Conservation (phyloP, 2,797 vertebrate species). For the Todus mexicanus region DNA sequence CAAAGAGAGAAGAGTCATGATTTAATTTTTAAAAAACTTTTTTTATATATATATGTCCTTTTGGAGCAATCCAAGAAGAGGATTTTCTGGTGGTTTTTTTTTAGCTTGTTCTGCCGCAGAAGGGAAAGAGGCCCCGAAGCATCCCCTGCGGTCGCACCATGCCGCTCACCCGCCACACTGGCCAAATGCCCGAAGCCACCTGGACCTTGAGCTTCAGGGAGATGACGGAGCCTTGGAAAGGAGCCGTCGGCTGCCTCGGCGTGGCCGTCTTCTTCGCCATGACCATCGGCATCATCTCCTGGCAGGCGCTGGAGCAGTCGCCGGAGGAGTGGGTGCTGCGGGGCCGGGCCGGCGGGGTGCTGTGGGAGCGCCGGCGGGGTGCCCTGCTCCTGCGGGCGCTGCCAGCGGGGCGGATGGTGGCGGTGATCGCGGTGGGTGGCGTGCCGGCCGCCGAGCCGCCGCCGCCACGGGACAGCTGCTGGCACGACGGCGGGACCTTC, state of each 20-base stretch:
- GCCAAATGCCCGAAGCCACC: neutral
- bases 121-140: neutral
- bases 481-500: slow-evolving; percentile 88
- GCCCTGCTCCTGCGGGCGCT: slow-evolving; percentile 85
- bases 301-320: slow-evolving; percentile 93
- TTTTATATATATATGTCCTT: neutral
- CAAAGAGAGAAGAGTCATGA: neutral
- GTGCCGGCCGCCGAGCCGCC: slow-evolving; percentile 82
- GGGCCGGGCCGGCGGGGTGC: slow-evolving; percentile 83
- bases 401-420: slow-evolving; percentile 79
- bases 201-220: slow-evolving; percentile 83
- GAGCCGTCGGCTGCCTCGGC: slow-evolving; percentile 87
- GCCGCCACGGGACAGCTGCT: slow-evolving; percentile 87
- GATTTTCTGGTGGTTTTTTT: neutral
- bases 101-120: neutral
- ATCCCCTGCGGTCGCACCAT: neutral
- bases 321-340: slow-evolving; percentile 92
- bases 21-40: neutral
- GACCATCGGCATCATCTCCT: slow-evolving; percentile 94
- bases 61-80: neutral
- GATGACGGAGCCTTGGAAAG: slow-evolving; percentile 94
- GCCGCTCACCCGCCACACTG: neutral
- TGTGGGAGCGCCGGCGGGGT: slow-evolving; percentile 87
- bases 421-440: slow-evolving; percentile 81
- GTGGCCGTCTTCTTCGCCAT: slow-evolving; percentile 91